Base-by-base conservation (phyloP, 2,888 invertebrate species). In the Campoplex capitator region DNA sequence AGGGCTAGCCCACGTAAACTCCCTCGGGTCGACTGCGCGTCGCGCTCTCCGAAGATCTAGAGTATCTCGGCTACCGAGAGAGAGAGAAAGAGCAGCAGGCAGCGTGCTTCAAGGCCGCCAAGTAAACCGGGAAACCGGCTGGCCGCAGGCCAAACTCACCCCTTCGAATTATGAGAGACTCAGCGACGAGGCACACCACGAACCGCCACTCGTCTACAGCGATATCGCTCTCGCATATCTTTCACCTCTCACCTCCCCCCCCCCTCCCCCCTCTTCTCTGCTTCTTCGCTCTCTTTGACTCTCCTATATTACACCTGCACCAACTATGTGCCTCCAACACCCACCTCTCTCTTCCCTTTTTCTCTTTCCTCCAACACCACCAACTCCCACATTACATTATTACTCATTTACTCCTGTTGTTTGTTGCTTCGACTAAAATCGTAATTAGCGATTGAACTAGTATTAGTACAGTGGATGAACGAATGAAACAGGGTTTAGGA, bases 71-170 rank as follows among this genome's bases (percentile, higher is more conserved):
- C 77, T 78, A 70, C 51, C 84, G 85, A 23, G 23, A 23, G 23
- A 23, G 23, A 89, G 85, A 23, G 23, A 23, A 0, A 23, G 23
- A 89, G 87, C 74, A 71, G 81, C 80, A 88, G 88, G 67, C 88
- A 84, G 88, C 81, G 85, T 81, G 83, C 70, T 23, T 86, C 90
- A 91, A 83, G 78, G 62, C 78, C 77, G 77, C 67, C 62, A 48
- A 80, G 80, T 73, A 73, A 70, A 81, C 67, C 71, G 56, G 56
- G 68, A 42, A 73, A 80, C 68, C 62, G 79, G 84, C 88, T 90
- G 90, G 91, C 88, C 89, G 58, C 80, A 48, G 85, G 90, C 90
- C 90, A 91, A 90, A 86, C 85, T 86, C 81, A 84, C 87, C 84
- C 84, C 78, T 62, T 78, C 62, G 86, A 89, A 88, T 89, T 90